These are phyloP conservation scores for Zaprionus tsacasi DNA, from an alignment of 1,140 invertebrate genomes.

Conservation along the genomic window DNA sequence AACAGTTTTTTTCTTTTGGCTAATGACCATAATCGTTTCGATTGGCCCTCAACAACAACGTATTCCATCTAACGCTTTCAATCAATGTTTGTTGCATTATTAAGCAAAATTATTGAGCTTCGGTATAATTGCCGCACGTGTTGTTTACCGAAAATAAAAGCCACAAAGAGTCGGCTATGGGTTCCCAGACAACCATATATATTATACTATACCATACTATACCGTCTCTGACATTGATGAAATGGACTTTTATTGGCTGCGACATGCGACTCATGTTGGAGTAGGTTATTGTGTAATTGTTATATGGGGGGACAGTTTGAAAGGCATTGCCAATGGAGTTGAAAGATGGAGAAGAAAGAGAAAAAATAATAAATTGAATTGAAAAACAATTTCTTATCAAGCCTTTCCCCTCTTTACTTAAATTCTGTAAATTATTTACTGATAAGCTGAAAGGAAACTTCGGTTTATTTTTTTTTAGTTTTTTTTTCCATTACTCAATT, in stretches of 20 bases:
- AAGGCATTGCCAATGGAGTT: conserved; percentile 51
- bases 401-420: neutral
- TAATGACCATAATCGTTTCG: conserved; percentile 46
- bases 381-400: conserved; percentile 17
- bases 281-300: conserved; percentile 68
- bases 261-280: conserved; percentile 40
- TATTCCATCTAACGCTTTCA: conserved; percentile 32
- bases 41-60: conserved; percentile 26
- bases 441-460: conserved; percentile 13
- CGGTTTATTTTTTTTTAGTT: neutral
- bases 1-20: conserved; percentile 11
- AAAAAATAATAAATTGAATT: conserved; percentile 3
- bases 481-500: neutral
- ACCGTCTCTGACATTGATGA: conserved; percentile 71
- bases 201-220: neutral
- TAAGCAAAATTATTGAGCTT: conserved; percentile 63
- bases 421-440: conserved; percentile 2
- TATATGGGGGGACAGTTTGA: conserved; percentile 40
- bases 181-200: conserved; percentile 47
- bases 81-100: conserved; percentile 56
- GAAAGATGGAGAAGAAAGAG: neutral
- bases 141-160: conserved; percentile 53
- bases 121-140: conserved; percentile 68
- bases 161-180: conserved; percentile 46
- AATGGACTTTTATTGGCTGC: conserved; percentile 70